Conservation (phyloP, 2,797 vertebrate species). For the Danio tinwini region DNA sequence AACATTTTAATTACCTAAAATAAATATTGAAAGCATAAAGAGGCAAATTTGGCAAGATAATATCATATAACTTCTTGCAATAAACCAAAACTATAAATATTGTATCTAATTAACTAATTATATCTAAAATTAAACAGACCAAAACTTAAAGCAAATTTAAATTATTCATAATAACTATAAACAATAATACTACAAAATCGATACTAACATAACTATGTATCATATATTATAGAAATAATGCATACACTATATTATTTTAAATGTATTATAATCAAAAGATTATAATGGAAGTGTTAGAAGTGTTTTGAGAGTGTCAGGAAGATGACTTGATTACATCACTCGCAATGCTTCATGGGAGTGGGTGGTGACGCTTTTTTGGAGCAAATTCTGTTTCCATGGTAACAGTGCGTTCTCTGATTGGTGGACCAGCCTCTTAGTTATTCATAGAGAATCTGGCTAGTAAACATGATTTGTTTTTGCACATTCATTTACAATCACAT, state of each 20-base stretch:
- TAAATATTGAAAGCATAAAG: no score
- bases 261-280: not conserved
- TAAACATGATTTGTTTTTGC: constrained; percentile 5
- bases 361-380: constrained; percentile 6
- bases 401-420: constrained; percentile 7
- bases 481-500: not conserved
- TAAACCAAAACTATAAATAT: no score
- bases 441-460: not conserved
- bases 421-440: not conserved
- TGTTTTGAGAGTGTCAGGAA: not conserved
- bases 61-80: no score
- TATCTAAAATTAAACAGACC: no score
- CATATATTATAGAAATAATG: not conserved
- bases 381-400: constrained; percentile 31
- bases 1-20: not conserved
- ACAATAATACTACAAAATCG: not conserved
- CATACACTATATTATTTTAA: no score
- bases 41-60: no score
- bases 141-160: not conserved
- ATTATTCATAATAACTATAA: not conserved
- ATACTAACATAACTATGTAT: not conserved
- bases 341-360: constrained; percentile 29
- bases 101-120: no score
- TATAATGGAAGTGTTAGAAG: not conserved
- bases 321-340: constrained; percentile 26